Conservation (phyloP, 2,888 invertebrate genomes). For the Hartigia nigra region DNA sequence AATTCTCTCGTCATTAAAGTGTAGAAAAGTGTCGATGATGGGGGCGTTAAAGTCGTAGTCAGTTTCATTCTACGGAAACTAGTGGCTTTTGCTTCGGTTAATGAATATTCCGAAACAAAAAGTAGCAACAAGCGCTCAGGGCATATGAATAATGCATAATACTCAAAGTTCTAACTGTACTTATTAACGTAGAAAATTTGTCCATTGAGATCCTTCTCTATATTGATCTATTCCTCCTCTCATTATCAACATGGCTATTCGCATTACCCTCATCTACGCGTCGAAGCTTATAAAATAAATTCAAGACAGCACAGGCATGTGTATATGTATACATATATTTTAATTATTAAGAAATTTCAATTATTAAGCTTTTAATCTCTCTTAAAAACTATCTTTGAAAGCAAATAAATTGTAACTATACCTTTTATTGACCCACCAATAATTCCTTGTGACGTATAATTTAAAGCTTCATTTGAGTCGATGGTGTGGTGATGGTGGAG, state of each 20-base stretch:
- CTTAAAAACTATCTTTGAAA: not conserved
- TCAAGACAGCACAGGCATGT: not conserved
- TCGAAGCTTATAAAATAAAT: not conserved
- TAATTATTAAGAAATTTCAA: not conserved
- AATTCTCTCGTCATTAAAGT: not conserved
- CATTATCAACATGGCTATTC: not conserved
- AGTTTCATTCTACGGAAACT: not conserved
- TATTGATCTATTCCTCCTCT: not conserved
- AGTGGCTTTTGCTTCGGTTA: not conserved
- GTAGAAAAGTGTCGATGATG: not conserved
- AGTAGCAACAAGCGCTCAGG: not conserved
- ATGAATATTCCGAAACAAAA: not conserved
- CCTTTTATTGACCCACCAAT: conserved; percentile 11
- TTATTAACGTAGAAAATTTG: not conserved
- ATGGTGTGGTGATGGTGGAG: conserved; percentile 12
- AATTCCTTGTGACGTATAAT: conserved; percentile 18
- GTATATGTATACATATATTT: too few relatives aligned
- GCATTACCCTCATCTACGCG: not conserved
- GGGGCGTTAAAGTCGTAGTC: not conserved
- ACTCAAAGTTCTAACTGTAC: not conserved
- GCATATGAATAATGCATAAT: not conserved
- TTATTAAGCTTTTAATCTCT: not conserved
- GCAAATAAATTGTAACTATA: not conserved
- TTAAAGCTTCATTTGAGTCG: conserved; percentile 19
- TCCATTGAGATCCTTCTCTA: not conserved